Base-by-base conservation (phyloP, 2,888 invertebrate genomes). In the Elegia similella region DNA sequence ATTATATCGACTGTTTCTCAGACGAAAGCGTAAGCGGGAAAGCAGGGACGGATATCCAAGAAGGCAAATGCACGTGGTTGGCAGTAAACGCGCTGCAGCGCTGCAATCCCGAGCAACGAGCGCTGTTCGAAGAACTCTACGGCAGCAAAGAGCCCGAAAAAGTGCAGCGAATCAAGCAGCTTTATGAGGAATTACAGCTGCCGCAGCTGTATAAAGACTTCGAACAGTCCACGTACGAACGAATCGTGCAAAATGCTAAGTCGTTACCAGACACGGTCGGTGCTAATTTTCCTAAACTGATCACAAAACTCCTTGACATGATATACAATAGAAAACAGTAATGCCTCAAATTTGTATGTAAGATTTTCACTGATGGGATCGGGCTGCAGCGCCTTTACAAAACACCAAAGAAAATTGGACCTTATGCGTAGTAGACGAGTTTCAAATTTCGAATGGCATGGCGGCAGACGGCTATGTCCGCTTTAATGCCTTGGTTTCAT, bases 1-100 rank as follows among this genome's bases (percentile, higher is more conserved):
- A 98, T 82, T 97, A 93, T 81, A 88, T 97, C 46, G 98, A 98
- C 77, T 96, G 96, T 73, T 99, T 95, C 81, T 98, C 98, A 0
- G 95, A 97, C 73, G 93, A 95, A 34, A 90, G 92, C 1, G 84
- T 95, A 0, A 97, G 95, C 0, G 99, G 98, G 0, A 99, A 99
- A 92, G 85, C 93, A 13, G 96, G 97, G 5, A 95, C 94, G 0
- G 98, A 98, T 73, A 98, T 98, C 68, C 93, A 95, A 77, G 97
- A 98, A 70, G 97, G 97, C 48, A 98, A 98, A 84, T 98, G 98
- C 81, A 94, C 97, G 0, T 99, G 98, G 98, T 84, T 98, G 42
- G 94, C 96, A 1, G 95, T 97, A 2, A 94, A 95, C 17, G 97
- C 97, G 29, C 89, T 97, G 62, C 94, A 96, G 79, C 91, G 94